A percentile compares a stretch with the other conserved stretches of the same genome.
Conservation (phyloP, 2,888 invertebrate species). For the Hybos culiciformis region DNA sequence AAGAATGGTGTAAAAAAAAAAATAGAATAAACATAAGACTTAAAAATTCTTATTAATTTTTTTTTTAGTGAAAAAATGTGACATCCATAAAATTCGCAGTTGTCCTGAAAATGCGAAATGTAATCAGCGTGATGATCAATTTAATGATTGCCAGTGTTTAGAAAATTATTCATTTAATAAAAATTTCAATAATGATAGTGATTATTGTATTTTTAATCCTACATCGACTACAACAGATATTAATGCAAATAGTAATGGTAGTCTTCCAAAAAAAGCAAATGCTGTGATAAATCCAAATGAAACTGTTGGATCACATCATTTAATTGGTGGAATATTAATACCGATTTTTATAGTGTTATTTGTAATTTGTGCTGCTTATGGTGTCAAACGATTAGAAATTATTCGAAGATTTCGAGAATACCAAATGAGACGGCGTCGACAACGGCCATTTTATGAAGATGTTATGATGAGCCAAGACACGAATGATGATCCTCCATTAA, state of each 20-base stretch:
- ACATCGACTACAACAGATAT: neutral
- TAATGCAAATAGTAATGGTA: neutral
- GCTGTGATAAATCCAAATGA: neutral
- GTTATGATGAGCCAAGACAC: conserved; percentile 22
- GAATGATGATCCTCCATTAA: conserved; percentile 21
- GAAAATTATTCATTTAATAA: conserved; percentile 7
- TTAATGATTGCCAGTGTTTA: conserved; percentile 7
- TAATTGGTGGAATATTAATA: conserved; percentile 19
- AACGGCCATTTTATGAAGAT: conserved; percentile 20
- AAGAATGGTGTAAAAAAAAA: too few species aligned
- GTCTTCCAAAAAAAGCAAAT: neutral
- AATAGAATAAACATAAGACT: too few species aligned
- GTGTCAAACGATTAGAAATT: conserved; percentile 17
- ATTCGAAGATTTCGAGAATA: conserved; percentile 17
- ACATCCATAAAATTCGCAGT: neutral
- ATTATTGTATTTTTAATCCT: conserved; percentile 9
- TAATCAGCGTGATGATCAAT: neutral
- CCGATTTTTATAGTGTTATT: conserved; percentile 18
- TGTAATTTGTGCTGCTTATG: conserved; percentile 17
- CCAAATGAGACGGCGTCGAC: conserved; percentile 16
- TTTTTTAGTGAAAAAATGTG: conserved; percentile 7
- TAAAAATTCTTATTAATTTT: too few species aligned
- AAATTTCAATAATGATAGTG: conserved; percentile 7
- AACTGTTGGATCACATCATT: conserved; percentile 16
- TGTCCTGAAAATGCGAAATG: conserved; percentile 5